These are phyloP conservation scores for Ptychochromis oligacanthus DNA, from an alignment of 2,113 vertebrate genomes.

Conservation along the genomic window DNA sequence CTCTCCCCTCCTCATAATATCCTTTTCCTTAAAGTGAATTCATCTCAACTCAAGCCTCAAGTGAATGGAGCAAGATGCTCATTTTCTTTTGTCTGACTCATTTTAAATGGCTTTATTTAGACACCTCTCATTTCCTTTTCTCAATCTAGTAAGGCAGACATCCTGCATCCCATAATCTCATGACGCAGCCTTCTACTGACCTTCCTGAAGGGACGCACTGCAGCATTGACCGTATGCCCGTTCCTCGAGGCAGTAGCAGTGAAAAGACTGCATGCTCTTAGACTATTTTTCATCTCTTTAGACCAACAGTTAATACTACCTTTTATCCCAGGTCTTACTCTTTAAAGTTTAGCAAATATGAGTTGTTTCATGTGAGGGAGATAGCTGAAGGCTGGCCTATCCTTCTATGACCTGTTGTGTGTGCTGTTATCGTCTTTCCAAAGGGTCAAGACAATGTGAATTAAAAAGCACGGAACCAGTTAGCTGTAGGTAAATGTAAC, in stretches of 20 bases:
- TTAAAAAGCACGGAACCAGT: conserved; percentile 59
- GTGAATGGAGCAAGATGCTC: conserved; percentile 25
- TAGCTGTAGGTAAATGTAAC: conserved; percentile 45
- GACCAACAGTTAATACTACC: conserved; percentile 73
- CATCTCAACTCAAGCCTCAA: conserved; percentile 26
- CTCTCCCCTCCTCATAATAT: conserved; percentile 14
- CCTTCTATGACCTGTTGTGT: conserved; percentile 60
- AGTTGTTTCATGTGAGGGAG: conserved; percentile 64
- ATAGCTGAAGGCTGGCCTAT: conserved; percentile 62
- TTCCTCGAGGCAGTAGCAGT: conserved; percentile 17
- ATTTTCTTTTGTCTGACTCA: conserved; percentile 59
- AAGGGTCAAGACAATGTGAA: conserved; percentile 37
- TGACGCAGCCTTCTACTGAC: conserved; percentile 61
- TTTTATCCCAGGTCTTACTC: conserved; percentile 71
- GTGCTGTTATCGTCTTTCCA: conserved; percentile 47
- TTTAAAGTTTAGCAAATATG: conserved; percentile 71
- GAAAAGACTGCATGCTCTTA: conserved; percentile 29
- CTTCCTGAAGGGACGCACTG: conserved; percentile 43
- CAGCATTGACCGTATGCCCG: conserved; percentile 7
- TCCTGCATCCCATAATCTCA: conserved; percentile 74
- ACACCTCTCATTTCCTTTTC: conserved; percentile 82
- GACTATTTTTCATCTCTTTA: conserved; percentile 65
- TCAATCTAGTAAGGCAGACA: conserved; percentile 65
- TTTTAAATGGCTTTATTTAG: conserved; percentile 78
- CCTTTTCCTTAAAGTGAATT: not conserved